Base-by-base conservation (phyloP, 2,113 vertebrate species). In the Hipposideros armiger region DNA sequence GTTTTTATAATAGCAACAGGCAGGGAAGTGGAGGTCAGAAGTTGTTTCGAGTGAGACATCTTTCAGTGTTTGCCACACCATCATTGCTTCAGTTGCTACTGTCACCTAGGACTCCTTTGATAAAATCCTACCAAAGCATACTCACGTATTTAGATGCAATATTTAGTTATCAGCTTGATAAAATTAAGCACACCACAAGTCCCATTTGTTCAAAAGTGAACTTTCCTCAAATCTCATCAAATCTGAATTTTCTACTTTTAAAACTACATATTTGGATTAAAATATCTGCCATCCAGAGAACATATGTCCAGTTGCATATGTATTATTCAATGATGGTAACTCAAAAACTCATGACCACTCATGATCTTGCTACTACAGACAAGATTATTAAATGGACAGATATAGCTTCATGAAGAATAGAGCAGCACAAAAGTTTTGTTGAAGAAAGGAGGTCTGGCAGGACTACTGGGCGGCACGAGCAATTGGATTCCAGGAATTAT, bases 151-250 rank as follows among this genome's bases (percentile, higher is more conserved):
- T 66, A 66, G 30, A 90, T 74, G 40, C 77, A 92, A 84, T 76
- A 94, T 76, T 92, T 95, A 89, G 90, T 54, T 90, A 90, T 89
- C 58, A 78, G 84, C 45, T 83, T 54, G 45, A 81, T 87, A 11
- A 24, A 66, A 76, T 78, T 47, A 95, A 80, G 19, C 52, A 70
- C 40, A 64, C 20, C 47, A 78, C 84, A 94, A 93, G 4, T 4
- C 2, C 10, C 74, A 92, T 84, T 36, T 89, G 64, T 74, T 95
- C 64, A 52, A 84, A 88, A 96, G 40, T 54, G 47, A 67, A 90
- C 69, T 87, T 76, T 19, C 15, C 17, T 6, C 0, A 69, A 87
- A 90, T 11, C 74, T 70, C 54, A 88, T 7, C 3, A 54, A 95
- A 90, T 80, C 36, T 66, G 54, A 64, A 30, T 84, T 90, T 94